Percentiles rank a stretch among this genome's conserved stretches.
Evolutionary conservation across 2,113 vertebrate genomes (phyloP).

Genomic region (Coptodon rendalli): DNA sequence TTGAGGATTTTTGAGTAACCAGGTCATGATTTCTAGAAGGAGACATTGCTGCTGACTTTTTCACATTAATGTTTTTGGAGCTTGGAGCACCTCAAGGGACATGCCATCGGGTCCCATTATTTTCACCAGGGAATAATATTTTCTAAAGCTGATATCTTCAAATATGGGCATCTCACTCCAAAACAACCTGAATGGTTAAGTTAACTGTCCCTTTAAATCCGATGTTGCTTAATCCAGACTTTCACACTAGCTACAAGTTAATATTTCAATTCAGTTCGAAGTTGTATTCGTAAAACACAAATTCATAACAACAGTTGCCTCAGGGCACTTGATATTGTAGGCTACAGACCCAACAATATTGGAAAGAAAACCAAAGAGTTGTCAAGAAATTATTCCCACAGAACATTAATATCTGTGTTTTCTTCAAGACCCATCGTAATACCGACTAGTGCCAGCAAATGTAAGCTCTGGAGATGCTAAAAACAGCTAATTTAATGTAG

Average conservation of each 20-base stretch:
- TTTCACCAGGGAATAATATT: background rate
- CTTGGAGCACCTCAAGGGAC: background rate
- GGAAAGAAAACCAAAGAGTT: background rate
- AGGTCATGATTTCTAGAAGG: background rate
- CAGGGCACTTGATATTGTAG: background rate
- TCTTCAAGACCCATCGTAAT: background rate
- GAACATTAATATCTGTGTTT: background rate
- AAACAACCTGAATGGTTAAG: background rate
- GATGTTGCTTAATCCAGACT: background rate
- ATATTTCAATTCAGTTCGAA: background rate
- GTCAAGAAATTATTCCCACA: background rate
- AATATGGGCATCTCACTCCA: background rate
- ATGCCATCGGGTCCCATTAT: background rate
- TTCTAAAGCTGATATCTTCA: background rate
- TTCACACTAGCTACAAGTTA: background rate
- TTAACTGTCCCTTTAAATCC: background rate
- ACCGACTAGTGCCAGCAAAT: background rate
- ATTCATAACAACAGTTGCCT: background rate
- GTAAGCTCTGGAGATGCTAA: background rate
- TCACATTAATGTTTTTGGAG: background rate
- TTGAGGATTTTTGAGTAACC: background rate
- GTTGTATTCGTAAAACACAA: background rate
- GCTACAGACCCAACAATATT: background rate
- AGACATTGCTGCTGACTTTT: background rate
- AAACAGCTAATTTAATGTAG: background rate